Evolutionary conservation across 2,113 vertebrate genomes (phyloP).

Genomic region (Gadus chalcogrammus): DNA sequence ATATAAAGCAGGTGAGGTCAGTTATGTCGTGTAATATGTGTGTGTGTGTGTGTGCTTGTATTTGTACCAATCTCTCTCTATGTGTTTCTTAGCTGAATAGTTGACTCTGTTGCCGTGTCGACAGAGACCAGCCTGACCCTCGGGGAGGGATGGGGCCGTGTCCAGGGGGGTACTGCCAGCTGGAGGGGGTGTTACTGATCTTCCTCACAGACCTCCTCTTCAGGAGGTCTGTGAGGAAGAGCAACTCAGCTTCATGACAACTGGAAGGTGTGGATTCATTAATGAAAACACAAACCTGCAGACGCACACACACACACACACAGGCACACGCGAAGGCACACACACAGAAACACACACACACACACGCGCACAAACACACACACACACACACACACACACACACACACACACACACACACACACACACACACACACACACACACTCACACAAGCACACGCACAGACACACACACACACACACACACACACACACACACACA

Average conservation of each 20-base stretch:
- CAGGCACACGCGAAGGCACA: neutral
- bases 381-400: neutral
- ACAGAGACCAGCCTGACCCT: too few species aligned
- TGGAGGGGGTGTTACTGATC: too few species aligned
- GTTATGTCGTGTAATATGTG: neutral
- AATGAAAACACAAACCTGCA: neutral
- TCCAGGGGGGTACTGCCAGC: neutral
- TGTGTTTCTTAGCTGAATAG: too few species aligned
- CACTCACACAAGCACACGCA: neutral
- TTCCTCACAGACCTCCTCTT: too few species aligned
- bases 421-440: neutral
- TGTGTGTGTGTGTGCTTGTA: neutral
- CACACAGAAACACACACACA: neutral
- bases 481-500: neutral
- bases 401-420: neutral
- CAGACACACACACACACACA: neutral
- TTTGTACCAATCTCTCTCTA: too few species aligned
- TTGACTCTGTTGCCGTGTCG: too few species aligned
- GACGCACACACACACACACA: neutral
- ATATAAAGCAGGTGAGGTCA: too few species aligned
- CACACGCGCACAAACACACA: neutral
- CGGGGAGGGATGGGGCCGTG: neutral
- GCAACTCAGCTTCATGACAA: neutral
- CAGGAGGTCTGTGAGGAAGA: neutral
- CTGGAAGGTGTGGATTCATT: neutral